A percentile compares a stretch with the other conserved stretches of the same genome.
Evolutionary conservation across 2,113 vertebrate genomes (phyloP).

Genomic region (Scomber japonicus): DNA sequence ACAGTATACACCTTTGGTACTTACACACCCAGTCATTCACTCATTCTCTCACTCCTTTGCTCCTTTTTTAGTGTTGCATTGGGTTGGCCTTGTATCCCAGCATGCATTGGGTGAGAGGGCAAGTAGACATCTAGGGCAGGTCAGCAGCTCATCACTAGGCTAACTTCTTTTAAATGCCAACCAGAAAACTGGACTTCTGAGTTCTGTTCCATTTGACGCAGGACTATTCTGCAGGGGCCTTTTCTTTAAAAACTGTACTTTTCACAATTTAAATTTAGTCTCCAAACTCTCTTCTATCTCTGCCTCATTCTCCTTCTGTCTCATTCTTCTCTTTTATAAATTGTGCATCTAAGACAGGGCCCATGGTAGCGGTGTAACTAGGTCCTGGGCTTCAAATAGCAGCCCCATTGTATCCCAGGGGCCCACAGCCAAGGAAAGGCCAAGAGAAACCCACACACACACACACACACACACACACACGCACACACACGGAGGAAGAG

Average conservation of each 20-base stretch:
- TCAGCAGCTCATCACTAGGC: not conserved
- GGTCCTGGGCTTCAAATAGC: slow-evolving; percentile 83
- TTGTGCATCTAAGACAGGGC: slow-evolving; percentile 79
- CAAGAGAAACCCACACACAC: slow-evolving; percentile 47
- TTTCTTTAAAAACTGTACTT: slow-evolving; percentile 28
- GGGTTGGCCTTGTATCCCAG: too few relatives aligned
- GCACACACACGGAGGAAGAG: slow-evolving; percentile 28
- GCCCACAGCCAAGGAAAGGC: slow-evolving; percentile 67
- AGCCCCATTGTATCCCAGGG: slow-evolving; percentile 73
- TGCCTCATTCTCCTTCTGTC: slow-evolving; percentile 20
- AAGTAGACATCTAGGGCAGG: not conserved
- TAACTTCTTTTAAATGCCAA: not conserved
- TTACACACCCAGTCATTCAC: not conserved
- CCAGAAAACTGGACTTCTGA: not conserved
- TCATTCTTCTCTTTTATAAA: slow-evolving; percentile 72
- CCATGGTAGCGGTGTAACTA: slow-evolving; percentile 76
- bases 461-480: not conserved
- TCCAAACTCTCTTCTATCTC: slow-evolving; percentile 11
- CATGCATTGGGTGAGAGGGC: not conserved
- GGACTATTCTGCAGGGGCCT: not conserved
- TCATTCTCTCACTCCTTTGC: not conserved
- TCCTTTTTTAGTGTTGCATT: not conserved
- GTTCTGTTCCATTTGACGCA: not conserved
- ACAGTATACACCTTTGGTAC: too few relatives aligned
- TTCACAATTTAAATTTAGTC: slow-evolving; percentile 42